phyloP scores from a whole-genome alignment of 1,140 invertebrate species.

The Papilio glaucus region DNA sequence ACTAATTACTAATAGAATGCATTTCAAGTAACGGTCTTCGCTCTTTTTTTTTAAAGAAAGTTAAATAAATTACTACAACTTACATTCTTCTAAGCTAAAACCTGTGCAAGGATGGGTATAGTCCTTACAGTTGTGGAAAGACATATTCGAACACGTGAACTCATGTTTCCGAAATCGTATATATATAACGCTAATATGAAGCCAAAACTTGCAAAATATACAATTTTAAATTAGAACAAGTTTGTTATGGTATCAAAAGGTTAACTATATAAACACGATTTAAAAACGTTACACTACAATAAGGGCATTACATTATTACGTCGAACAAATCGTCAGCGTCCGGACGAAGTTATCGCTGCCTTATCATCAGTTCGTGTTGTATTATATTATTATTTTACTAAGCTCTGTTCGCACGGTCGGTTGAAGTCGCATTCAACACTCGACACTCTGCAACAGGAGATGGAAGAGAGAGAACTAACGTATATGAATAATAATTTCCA shows the following conservation, averaged over 20 bases:
- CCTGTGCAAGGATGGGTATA: no score
- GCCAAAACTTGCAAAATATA: not conserved
- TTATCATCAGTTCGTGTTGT: conserved; percentile 26
- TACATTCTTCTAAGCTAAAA: no score
- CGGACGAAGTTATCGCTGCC: conserved; percentile 28
- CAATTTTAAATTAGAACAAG: not conserved
- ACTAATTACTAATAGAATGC: no score
- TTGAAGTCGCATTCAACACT: not conserved
- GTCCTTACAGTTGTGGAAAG: no score
- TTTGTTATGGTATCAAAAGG: not conserved
- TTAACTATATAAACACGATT: not conserved
- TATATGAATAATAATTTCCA: no score
- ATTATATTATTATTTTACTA: conserved; percentile 19
- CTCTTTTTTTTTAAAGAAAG: no score
- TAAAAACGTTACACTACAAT: not conserved
- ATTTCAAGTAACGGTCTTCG: no score
- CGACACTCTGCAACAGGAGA: not conserved
- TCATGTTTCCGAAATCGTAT: no score
- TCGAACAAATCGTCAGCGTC: not conserved
- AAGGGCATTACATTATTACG: not conserved
- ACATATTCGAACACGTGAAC: no score
- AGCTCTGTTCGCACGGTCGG: not conserved
- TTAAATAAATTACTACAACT: no score
- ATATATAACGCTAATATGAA: not conserved
- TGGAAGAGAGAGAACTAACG: not conserved